These are phyloP conservation scores for Poeciliopsis occidentalis DNA, from an alignment of 2,113 vertebrate species.

Conservation along the genomic window DNA sequence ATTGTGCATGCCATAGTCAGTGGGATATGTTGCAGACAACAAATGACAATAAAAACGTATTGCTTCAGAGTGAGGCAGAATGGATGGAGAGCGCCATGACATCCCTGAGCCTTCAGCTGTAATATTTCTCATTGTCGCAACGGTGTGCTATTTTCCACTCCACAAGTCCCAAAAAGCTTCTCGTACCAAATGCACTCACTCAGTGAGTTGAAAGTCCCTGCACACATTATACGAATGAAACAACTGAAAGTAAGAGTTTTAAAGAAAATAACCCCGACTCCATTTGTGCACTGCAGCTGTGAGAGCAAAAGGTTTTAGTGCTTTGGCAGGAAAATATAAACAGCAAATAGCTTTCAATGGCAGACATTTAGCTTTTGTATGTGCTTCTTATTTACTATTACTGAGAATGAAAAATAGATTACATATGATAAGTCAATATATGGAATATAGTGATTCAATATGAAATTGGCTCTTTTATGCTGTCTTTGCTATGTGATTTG, in stretches of 20 bases:
- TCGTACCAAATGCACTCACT: slow-evolving; percentile 31
- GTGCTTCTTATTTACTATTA: background rate
- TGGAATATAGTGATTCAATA: background rate
- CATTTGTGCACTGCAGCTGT: slow-evolving; percentile 14
- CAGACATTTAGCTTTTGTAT: background rate
- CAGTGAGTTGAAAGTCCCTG: slow-evolving; percentile 34
- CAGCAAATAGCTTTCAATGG: slow-evolving; percentile 6
- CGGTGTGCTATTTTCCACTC: slow-evolving; percentile 69
- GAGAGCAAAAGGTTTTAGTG: slow-evolving; percentile 10
- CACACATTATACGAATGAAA: slow-evolving; percentile 46
- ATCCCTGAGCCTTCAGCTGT: slow-evolving; percentile 44
- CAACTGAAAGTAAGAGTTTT: slow-evolving; percentile 27
- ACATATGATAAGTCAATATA: background rate
- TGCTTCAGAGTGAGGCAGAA: slow-evolving; percentile 52
- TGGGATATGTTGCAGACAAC: slow-evolving; percentile 46
- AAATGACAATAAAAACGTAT: slow-evolving; percentile 42
- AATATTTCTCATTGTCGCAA: slow-evolving; percentile 61
- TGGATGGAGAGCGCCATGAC: slow-evolving; percentile 48
- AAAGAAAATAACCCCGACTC: slow-evolving; percentile 31
- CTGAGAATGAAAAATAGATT: background rate
- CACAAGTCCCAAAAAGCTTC: slow-evolving; percentile 54
- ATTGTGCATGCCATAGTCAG: slow-evolving; percentile 37
- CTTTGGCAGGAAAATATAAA: slow-evolving; percentile 29
- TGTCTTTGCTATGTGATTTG: background rate
- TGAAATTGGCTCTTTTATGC: background rate